Conservation (phyloP, 2,797 vertebrate species). For the Adelosebastes latens region DNA sequence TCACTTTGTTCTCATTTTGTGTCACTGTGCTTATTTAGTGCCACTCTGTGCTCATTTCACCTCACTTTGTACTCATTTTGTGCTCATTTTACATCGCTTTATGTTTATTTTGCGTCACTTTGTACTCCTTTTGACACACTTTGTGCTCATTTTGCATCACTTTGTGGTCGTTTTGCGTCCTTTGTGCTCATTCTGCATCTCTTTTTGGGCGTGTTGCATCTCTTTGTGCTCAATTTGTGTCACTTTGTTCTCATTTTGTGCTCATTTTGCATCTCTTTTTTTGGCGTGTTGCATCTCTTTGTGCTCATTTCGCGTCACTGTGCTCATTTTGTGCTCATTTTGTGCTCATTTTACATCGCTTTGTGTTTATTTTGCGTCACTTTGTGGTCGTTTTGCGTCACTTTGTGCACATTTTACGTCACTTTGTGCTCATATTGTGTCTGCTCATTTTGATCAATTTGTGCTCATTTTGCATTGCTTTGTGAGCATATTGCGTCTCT, state of each 20-base stretch:
- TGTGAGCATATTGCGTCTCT: neutral
- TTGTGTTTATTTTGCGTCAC: neutral
- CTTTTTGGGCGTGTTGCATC: neutral
- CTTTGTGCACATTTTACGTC: too few species aligned
- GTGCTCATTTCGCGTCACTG: too few species aligned
- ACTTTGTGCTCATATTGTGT: neutral
- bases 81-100: neutral
- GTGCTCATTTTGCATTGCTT: neutral
- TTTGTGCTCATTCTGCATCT: neutral
- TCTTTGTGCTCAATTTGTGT: neutral
- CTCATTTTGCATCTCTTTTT: neutral
- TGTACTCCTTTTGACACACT: neutral
- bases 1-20: neutral
- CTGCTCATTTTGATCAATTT: neutral
- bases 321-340: too few species aligned
- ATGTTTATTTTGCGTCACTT: neutral
- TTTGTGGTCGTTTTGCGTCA: too few species aligned
- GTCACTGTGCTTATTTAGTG: neutral
- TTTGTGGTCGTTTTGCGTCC: neutral
- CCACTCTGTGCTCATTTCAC: neutral
- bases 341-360: too few species aligned
- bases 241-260: neutral
- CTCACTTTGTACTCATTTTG: neutral
- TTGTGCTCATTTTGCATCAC: neutral
- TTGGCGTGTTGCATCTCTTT: neutral